phyloP scores from a whole-genome alignment of 2,113 vertebrate species.

The Microtus pennsylvanicus region DNA sequence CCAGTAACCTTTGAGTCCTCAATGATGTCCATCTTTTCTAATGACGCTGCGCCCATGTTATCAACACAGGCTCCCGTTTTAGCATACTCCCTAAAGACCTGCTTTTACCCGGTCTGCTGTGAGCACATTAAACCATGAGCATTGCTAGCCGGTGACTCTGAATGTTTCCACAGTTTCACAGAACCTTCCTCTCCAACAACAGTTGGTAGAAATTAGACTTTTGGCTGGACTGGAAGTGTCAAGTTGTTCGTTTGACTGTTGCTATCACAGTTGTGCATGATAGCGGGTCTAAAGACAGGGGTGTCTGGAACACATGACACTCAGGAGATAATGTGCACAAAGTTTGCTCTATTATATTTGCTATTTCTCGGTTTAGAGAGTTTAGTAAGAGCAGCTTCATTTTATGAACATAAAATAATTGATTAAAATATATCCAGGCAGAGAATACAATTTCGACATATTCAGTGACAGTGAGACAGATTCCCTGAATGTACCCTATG shows the following conservation, averaged over 20 bases:
- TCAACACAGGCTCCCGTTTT: not conserved
- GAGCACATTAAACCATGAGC: rapidly evolving
- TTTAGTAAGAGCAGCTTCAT: not conserved
- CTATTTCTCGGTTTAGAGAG: not conserved
- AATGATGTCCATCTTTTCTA: not conserved
- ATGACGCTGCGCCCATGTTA: not conserved
- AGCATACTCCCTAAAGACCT: not conserved
- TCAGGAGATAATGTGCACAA: not conserved
- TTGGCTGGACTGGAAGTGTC: not conserved
- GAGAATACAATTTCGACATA: constrained; percentile 90
- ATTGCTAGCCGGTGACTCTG: too few species aligned
- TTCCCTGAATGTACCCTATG: constrained; percentile 91
- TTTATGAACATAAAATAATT: constrained; percentile 32
- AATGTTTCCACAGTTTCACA: not conserved
- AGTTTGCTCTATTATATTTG: not conserved
- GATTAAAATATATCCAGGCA: constrained; percentile 84
- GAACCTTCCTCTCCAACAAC: not conserved
- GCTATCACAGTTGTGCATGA: not conserved
- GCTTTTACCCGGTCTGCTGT: not conserved
- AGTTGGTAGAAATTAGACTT: not conserved
- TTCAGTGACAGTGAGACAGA: constrained; percentile 86
- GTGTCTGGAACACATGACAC: not conserved
- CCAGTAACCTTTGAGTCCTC: not conserved
- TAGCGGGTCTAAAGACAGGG: not conserved
- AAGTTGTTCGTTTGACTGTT: not conserved